Evolutionary conservation across 1,140 invertebrate species (phyloP), one percentile per base, ranked within the genome.

Genomic region (Bombus breviceps): DNA sequence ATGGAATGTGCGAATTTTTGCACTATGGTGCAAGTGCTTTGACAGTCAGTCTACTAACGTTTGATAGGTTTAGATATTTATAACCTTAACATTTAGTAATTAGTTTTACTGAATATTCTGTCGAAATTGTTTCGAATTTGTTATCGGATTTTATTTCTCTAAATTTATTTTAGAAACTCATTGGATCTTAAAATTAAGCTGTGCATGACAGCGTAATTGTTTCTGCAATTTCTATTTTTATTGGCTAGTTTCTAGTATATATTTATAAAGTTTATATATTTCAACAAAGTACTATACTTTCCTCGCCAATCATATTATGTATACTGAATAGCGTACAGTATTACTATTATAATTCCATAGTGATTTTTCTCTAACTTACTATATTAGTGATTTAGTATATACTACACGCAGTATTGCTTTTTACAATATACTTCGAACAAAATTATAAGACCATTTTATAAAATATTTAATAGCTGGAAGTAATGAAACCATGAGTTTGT

Each of bases 101-200:
- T 25, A 47, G 3, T 8, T 75, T 37, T 37, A 43, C n/a, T 41
- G 0, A 53, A 53, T 69, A n/a, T 47, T 64, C 18, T 47, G 3
- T n/a, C 62, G 28, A 43, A 62, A 28, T 64, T 57, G 4, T 53
- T 53, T 53, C 47, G 18, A 53, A 37, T 37, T 62, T 22, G n/a
- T 64, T 22, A 28, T 37, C 2, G 5, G 3, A 43, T 15, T 47
- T 62, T 71, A 39, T 34, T 39, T 34, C 4, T 57, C 10, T 22
- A 8, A 71, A 71, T 41, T 53, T 43, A 47, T 43, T 64, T 57
- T 62, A 62, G 62, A 81, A 37, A 47, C n/a, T 74, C 39, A 64
- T 28, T 82, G 53, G 34, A n/a, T 10, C 13, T 47, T 9, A 57
- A 82, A 75, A 8, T 73, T 75, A 47, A 3, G 8, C 32, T 43